Base-by-base conservation (phyloP, 1,140 invertebrate genomes). In the Maniola jurtina region DNA sequence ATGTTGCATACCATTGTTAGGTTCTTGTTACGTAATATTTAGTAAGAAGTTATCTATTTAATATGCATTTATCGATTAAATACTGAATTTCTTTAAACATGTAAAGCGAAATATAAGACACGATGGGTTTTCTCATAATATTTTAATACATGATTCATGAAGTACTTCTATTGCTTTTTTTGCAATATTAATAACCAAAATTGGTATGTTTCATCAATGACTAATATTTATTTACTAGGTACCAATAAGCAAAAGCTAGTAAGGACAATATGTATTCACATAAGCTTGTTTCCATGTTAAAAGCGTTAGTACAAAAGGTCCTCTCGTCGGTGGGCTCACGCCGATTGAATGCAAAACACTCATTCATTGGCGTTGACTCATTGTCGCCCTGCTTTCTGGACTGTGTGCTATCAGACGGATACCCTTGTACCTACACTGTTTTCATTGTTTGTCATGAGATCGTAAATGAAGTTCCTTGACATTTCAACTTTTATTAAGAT, bases 311-410 rank as follows among this genome's bases (percentile, higher is more conserved):
- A 76, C 74, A 83, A 75, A 78, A 76, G 76, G 67, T 65, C 69
- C 74, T 80, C 79, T 71, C 72, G 75, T 63, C 71, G 66, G 65
- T 50, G 67, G 65, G 62, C 60, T 64, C 68, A 73, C 78, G 77
- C 63, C 68, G 69, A 81, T 79, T 84, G 86, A 86, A 89, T 87
- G 76, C 76, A 74, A 80, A 89, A 77, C 79, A 68, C 61, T 77
- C 60, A 63, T 79, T 84, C 80, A 80, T 84, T 80, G 76, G 79
- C 56, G 80, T 79, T 87, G 84, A 89, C 72, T 87, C 83, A 87
- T 72, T 71, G 73, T 68, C 74, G 72, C 75, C 76, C 66, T 69
- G 80, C 78, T 83, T 78, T 83, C 76, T 80, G 78, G 60, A 25
- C 25, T 25, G 25, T 25, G 25, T 25, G 25, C 5, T 42, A 42